phyloP scores from a whole-genome alignment of 2,113 vertebrate genomes.

The Apeltes quadracus region DNA sequence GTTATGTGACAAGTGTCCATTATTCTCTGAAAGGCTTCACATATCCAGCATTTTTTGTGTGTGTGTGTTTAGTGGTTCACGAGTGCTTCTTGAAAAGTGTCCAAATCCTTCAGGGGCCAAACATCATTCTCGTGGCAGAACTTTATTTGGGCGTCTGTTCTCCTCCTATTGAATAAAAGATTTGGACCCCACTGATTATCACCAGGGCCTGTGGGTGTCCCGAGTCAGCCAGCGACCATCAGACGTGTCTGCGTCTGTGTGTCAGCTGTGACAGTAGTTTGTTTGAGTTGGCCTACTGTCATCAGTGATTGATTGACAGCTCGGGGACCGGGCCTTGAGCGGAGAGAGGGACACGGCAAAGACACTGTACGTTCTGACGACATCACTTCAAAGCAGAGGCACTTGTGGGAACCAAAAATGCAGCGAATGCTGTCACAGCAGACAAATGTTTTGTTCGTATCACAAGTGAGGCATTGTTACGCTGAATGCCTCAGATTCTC shows the following conservation, averaged over 20 bases:
- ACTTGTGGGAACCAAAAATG: slow-evolving; percentile 10
- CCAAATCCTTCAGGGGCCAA: too few species aligned
- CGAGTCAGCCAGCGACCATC: slow-evolving; percentile 31
- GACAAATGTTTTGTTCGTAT: slow-evolving; percentile 43
- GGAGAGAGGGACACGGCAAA: slow-evolving; percentile 1
- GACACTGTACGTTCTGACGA: slow-evolving; percentile 13
- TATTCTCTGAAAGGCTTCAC: too few species aligned
- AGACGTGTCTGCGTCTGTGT: slow-evolving; percentile 39
- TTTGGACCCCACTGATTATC: slow-evolving; percentile 43
- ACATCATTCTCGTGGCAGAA: too few species aligned
- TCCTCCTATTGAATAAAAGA: slow-evolving; percentile 69
- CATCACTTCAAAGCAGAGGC: slow-evolving; percentile 11
- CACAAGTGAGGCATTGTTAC: slow-evolving; percentile 38
- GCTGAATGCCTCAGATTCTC: slow-evolving; percentile 23
- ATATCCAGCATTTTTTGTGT: too few species aligned
- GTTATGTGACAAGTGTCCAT: too few species aligned
- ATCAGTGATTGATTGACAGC: slow-evolving; percentile 64
- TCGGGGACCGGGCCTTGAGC: slow-evolving; percentile 25
- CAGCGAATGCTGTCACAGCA: neutral
- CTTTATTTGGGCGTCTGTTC: too few species aligned
- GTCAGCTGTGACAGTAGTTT: slow-evolving; percentile 35
- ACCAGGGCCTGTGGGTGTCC: slow-evolving; percentile 12
- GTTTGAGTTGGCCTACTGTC: slow-evolving; percentile 44
- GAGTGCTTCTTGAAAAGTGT: too few species aligned
- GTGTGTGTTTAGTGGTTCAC: too few species aligned